Evolutionary conservation across 2,113 vertebrate genomes (phyloP).

Genomic region (Spea multiplicata): DNA sequence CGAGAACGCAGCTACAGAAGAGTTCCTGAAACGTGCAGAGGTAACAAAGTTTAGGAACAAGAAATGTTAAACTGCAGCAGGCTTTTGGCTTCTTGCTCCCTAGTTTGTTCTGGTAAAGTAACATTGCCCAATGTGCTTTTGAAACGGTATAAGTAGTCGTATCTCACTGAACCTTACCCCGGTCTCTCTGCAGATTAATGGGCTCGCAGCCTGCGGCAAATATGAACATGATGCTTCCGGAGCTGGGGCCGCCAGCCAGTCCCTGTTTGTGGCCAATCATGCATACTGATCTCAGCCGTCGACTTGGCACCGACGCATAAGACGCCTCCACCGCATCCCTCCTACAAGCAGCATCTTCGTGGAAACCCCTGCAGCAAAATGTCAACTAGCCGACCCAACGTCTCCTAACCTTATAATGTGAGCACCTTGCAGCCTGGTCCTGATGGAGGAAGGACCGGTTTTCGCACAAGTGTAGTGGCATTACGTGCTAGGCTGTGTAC

Average conservation of each 20-base stretch:
- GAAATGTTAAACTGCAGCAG: no score
- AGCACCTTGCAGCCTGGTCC: not conserved
- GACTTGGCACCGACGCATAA: slow-evolving; percentile 71
- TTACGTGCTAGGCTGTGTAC: not conserved
- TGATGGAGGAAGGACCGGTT: slow-evolving; percentile 39
- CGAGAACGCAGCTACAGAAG: slow-evolving; percentile 80
- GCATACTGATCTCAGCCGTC: slow-evolving; percentile 78
- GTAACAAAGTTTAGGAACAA: slow-evolving; percentile 52
- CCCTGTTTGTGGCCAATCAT: slow-evolving; percentile 91
- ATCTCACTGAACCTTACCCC: not conserved
- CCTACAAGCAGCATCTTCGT: slow-evolving; percentile 48
- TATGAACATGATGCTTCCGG: slow-evolving; percentile 75
- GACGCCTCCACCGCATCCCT: slow-evolving; percentile 57
- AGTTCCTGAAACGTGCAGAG: slow-evolving; percentile 95
- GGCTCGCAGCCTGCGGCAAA: slow-evolving; percentile 85
- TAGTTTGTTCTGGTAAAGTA: not conserved
- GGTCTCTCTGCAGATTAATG: slow-evolving; percentile 72
- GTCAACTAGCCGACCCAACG: slow-evolving; percentile 44
- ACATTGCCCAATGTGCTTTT: not conserved
- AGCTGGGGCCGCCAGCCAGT: slow-evolving; percentile 73
- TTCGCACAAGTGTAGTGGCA: not conserved
- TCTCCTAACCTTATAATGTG: not conserved
- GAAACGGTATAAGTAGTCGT: not conserved
- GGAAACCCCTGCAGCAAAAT: slow-evolving; percentile 59
- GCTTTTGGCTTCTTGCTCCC: not conserved